Evolutionary conservation across 2,797 vertebrate genomes (phyloP), one percentile per base, ranked within the genome.

Genomic region (Cyclura pinguis): DNA sequence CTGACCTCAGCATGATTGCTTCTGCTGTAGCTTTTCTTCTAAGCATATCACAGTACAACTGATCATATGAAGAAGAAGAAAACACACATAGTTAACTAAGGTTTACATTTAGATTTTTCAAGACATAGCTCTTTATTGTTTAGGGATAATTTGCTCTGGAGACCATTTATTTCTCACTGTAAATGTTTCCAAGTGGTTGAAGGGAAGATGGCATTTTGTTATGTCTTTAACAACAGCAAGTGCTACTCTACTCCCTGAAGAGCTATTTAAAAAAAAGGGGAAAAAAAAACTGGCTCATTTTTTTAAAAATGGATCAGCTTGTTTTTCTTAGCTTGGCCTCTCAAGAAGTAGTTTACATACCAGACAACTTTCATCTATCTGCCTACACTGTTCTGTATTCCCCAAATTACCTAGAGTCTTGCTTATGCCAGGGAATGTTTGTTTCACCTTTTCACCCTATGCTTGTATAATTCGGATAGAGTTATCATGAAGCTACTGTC

Each of bases 121-220:
- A 0, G 0, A 24, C 20, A 85, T 9, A 80, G 2, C 4, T 59
- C 4, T 20, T 2, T 38, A 88, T 47, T 52, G 62, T n/a, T 12
- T 83, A 55, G 24, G n/a, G 55, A 67, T 67, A 82, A 84, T 72
- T 6, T 72, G n/a, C 2, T 80, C n/a, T 24, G 27, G 29, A 73
- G 10, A 18, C 10, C 64, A 7, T 84, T 84, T 64, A 27, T 76
- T 86, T 50, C n/a, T 80, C 88, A 35, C 57, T 52, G 55, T 22
- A 7, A 72, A 38, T 4, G 2, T 0, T 86, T 6, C 0, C 7
- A 55, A 80, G 20, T 29, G 27, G 87, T 24, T 87, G 67, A 64
- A 18, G 84, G 42, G 77, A 72, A 91, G 93, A 55, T 32, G 5
- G 42, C 22, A 90, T 94, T 91, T 90, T 55, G 80, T 32, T 50